Conservation (phyloP, 2,888 invertebrate genomes). For the Rotaria macrura region DNA sequence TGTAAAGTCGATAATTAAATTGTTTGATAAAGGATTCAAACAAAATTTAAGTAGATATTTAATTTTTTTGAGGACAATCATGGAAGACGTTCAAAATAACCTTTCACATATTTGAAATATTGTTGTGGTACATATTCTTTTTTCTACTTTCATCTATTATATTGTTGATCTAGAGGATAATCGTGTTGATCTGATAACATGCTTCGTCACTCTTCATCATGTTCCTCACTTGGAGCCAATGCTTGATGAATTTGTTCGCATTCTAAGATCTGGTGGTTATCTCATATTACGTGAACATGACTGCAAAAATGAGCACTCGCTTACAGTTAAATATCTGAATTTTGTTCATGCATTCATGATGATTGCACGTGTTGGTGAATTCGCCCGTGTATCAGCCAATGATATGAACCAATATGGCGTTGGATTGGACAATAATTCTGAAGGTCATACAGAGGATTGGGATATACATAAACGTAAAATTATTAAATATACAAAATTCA, state of each 20-base stretch:
- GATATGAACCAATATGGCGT: too few relatives aligned
- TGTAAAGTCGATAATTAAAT: too few relatives aligned
- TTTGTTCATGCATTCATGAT: neutral
- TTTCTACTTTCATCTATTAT: neutral
- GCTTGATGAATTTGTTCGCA: neutral
- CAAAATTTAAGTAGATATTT: too few relatives aligned
- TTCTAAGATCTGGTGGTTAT: neutral
- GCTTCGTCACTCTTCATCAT: neutral
- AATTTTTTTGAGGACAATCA: too few relatives aligned
- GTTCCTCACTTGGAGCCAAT: neutral
- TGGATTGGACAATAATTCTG: neutral
- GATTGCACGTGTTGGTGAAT: neutral
- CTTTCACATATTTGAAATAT: neutral
- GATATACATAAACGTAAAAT: neutral
- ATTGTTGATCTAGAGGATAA: neutral
- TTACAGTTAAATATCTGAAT: neutral
- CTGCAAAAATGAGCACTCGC: neutral
- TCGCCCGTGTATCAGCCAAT: too few relatives aligned
- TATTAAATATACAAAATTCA: neutral
- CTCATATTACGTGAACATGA: neutral
- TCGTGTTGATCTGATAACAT: neutral
- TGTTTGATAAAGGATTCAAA: too few relatives aligned
- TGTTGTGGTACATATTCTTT: neutral
- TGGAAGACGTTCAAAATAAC: too few relatives aligned
- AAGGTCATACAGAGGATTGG: neutral